Evolutionary conservation across 1,140 invertebrate species (phyloP), one percentile per base, ranked within the genome.

Genomic region (Drosophila sproati): DNA sequence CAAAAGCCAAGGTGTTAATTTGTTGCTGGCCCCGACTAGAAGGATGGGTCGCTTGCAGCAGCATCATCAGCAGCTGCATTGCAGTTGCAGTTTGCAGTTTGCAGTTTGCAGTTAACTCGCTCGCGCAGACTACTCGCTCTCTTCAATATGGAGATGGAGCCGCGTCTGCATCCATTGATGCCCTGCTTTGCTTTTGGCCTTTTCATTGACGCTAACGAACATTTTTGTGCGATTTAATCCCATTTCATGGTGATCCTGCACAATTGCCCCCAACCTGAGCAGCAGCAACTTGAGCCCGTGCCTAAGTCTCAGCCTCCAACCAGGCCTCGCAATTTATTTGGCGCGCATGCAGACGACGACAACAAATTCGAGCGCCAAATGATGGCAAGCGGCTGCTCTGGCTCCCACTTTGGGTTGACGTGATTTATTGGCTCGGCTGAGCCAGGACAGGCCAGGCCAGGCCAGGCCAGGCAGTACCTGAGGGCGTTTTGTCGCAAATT

Each of bases 161-260:
- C 43, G 66, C 45, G 39, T 47, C 61, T 55, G 6, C 7, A 37
- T 57, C 77, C 85, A 88, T 88, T 88, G 80, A 89, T 85, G 77
- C 73, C 35, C 45, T 10, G 45, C 39, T 50, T 37, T 59, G 67
- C 80, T 83, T 83, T 89, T 89, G 77, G 85, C 78, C 86, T 82
- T 89, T 89, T 83, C 83, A 87, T 89, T 89, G 85, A 89, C 85
- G 85, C 85, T 89, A 89, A 89, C 85, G 85, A 89, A 89, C 85
- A 89, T 89, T 89, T 89, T 90, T 89, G 85, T 89, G 81, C 85
- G 85, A 89, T 89, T 89, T 89, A 89, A 89, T 89, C 85, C 85
- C 85, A 89, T 89, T 89, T 89, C 85, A 89, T 89, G 85, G 85
- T 89, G 85, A 90, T 89, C 86, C 86, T 88, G 86, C 85, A 89